Base-by-base conservation (phyloP, 2,797 vertebrate species). In the Coracias cyanogaster region DNA sequence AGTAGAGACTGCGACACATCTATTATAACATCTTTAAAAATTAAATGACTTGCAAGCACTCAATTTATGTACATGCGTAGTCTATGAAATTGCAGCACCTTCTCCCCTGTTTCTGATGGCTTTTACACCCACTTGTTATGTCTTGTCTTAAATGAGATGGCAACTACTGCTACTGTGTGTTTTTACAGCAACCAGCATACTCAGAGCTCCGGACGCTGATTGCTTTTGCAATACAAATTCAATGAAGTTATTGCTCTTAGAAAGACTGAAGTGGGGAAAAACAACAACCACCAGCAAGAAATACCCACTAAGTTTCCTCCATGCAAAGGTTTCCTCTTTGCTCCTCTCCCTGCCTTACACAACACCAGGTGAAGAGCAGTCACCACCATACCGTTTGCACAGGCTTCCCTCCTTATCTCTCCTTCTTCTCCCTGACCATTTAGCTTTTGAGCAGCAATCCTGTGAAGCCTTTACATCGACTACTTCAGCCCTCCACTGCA, bases 21-120 rank as follows among this genome's bases (percentile, higher is more conserved):
- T 93, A 71, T 84, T 82, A 81, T 26, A 78, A 80, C 35, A n/a
- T 41, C 85, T 88, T 94, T 86, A 94, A 90, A 93, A 96, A 94
- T 92, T 92, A 95, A 92, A 82, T 61, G 4, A 65, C 67, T 78
- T 2, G 2, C 33, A 85, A 80, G 60, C 1, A 1, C 45, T 85
- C 64, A 2, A 35, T 84, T 70, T 82, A 80, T 29, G 41, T 64
- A 71, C 52, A 58, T 8, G 33, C 1, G 0, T 26, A 92, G 81
- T 81, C 71, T 67, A 24, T n/a, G 78, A 92, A 94, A 95, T 67
- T 45, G 35, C 15, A 55, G 8, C 61, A 71, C 64, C 26, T 85
- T 89, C 79, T 87, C 60, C 72, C 24, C n/a, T 61, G 4, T 80
- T 96, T 77, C 83, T 65, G 28, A 48, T 37, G 51, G 31, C 24